Conservation (phyloP, 1,140 invertebrate genomes). For the Plutomurus gul region DNA sequence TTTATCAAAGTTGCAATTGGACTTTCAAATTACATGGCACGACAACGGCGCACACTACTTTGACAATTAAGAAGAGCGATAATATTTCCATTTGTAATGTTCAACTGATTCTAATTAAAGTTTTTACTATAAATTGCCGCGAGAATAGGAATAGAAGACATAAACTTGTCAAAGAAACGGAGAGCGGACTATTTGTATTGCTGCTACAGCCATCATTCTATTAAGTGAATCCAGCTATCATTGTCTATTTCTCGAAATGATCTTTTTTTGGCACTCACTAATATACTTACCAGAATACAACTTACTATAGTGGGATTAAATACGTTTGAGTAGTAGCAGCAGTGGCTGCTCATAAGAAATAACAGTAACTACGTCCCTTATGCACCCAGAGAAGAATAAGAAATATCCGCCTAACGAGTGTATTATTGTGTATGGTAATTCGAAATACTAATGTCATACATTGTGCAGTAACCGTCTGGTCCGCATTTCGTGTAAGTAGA, state of each 20-base stretch:
- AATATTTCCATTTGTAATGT: not conserved
- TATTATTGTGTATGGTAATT: slow-evolving; percentile 2
- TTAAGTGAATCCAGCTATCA: no score
- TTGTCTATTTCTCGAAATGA: not conserved
- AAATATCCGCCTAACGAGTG: not conserved
- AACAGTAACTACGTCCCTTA: no score
- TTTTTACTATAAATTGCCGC: not conserved
- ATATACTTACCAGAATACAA: not conserved
- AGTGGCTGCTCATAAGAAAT: not conserved
- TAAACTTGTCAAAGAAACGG: not conserved
- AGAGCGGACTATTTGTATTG: no score
- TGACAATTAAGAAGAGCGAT: not conserved
- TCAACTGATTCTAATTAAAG: not conserved
- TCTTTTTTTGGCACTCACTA: slow-evolving; percentile 4
- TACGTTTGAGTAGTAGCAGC: not conserved
- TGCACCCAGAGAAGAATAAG: not conserved
- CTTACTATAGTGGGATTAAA: no score
- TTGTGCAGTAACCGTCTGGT: not conserved
- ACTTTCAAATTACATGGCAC: no score
- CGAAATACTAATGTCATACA: not conserved
- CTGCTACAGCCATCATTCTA: not conserved
- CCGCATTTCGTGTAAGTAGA: not conserved
- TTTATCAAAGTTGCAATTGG: no score
- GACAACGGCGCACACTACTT: no score
- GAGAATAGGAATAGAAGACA: not conserved